Percentiles rank a stretch among this genome's conserved stretches.
phyloP scores from a whole-genome alignment of 2,888 invertebrate species.

The Desoria tigrina region DNA sequence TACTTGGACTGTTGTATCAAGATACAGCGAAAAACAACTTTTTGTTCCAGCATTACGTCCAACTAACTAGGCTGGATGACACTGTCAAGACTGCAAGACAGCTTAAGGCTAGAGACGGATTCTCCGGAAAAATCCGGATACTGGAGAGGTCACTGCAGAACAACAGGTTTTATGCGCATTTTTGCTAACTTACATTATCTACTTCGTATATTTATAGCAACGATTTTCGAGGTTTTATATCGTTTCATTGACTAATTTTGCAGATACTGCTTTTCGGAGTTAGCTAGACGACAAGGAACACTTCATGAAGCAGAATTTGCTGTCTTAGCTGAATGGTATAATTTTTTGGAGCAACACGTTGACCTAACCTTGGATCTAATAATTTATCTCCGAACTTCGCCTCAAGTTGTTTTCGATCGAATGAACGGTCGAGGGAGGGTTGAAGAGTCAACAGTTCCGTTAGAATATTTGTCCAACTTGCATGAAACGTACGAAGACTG shows the following conservation, averaged over 20 bases:
- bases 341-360: constrained; percentile 58
- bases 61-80: constrained; percentile 59
- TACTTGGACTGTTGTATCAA: constrained; percentile 60
- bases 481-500: constrained; percentile 58
- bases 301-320: constrained; percentile 59
- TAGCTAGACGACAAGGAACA: constrained; percentile 57
- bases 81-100: constrained; percentile 32
- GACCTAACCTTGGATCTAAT: constrained; percentile 60
- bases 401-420: constrained; percentile 58
- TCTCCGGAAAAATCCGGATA: constrained; percentile 53
- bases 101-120: neutral
- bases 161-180: constrained; percentile 53
- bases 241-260: constrained; percentile 11
- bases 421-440: constrained; percentile 57
- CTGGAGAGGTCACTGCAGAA: constrained; percentile 58
- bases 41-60: constrained; percentile 62
- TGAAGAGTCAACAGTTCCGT: constrained; percentile 58
- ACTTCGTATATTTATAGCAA: neutral
- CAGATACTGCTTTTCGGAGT: constrained; percentile 60
- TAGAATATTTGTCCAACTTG: constrained; percentile 56
- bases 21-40: constrained; percentile 61
- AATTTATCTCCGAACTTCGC: constrained; percentile 59
- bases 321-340: constrained; percentile 60
- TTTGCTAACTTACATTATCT: neutral
- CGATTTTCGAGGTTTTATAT: too few species aligned